Evolutionary conservation across 2,888 invertebrate species (phyloP).

Genomic region (Andrena trimmerana): DNA sequence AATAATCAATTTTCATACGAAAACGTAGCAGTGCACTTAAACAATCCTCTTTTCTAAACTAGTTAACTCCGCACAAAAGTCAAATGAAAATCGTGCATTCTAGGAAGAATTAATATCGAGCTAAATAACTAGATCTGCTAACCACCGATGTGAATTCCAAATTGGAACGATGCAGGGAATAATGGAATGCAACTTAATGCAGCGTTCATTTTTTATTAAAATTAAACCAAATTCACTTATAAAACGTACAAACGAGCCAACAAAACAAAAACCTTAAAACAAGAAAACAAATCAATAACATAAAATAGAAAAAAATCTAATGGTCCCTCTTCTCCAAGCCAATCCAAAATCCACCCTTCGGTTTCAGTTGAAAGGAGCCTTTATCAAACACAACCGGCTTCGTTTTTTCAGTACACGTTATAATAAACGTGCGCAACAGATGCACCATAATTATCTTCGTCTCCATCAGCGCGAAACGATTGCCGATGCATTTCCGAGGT

Average conservation of each 20-base stretch:
- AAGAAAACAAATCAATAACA: not conserved
- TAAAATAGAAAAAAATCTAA: not conserved
- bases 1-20: no score
- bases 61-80: conserved; percentile 5
- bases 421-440: conserved; percentile 61
- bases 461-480: conserved; percentile 78
- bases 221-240: not conserved
- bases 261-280: not conserved
- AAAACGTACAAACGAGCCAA: not conserved
- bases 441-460: conserved; percentile 69
- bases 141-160: no score
- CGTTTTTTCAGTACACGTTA: conserved; percentile 82
- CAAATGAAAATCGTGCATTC: no score
- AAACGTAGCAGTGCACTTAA: not conserved
- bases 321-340: conserved; percentile 43
- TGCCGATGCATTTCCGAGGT: conserved; percentile 77
- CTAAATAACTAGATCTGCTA: no score
- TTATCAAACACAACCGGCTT: conserved; percentile 75
- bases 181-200: not conserved
- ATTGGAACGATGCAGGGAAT: not conserved
- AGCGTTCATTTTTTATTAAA: not conserved
- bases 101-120: no score
- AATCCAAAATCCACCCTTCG: conserved; percentile 61
- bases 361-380: conserved; percentile 31
- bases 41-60: conserved; percentile 44